phyloP scores from a whole-genome alignment of 2,113 vertebrate genomes.

The Proterorhinus semilunaris region DNA sequence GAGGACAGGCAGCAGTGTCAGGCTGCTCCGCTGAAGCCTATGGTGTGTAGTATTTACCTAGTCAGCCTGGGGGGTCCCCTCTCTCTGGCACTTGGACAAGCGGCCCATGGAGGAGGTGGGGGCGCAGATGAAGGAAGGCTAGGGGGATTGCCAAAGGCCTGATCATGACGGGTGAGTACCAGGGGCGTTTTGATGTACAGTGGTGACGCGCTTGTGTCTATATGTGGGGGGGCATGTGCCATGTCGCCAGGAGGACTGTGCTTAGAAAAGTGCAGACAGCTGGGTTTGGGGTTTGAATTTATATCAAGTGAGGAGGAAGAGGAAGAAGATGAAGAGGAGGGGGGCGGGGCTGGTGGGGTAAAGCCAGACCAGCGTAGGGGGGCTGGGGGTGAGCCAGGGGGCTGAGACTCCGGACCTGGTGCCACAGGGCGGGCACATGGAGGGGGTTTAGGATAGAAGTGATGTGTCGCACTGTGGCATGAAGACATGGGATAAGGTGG shows the following conservation, averaged over 20 bases:
- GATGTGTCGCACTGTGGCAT: constrained; percentile 66
- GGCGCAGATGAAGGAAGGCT: constrained; percentile 77
- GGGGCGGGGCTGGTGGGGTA: constrained; percentile 71
- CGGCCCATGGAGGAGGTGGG: constrained; percentile 80
- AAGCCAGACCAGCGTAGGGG: constrained; percentile 78
- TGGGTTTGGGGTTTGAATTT: constrained; percentile 82
- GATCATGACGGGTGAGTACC: constrained; percentile 79
- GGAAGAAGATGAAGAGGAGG: constrained; percentile 75
- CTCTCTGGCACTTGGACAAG: constrained; percentile 84
- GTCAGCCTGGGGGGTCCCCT: constrained; percentile 86
- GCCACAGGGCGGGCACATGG: constrained; percentile 77
- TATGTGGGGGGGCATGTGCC: constrained; percentile 67
- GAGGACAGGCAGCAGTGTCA: constrained; percentile 54
- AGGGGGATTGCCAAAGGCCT: constrained; percentile 78
- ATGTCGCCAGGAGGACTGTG: constrained; percentile 74
- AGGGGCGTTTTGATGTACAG: constrained; percentile 81
- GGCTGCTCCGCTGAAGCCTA: constrained; percentile 56
- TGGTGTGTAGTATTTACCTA: constrained; percentile 85
- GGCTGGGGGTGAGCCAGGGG: constrained; percentile 71
- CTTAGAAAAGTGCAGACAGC: constrained; percentile 82
- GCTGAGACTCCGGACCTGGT: constrained; percentile 78
- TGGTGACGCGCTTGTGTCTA: constrained; percentile 77
- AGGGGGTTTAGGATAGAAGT: constrained; percentile 74
- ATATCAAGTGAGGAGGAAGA: constrained; percentile 82
- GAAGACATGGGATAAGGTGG: constrained; percentile 74